Percentiles rank a stretch among this genome's conserved stretches.
These are phyloP conservation scores for Uria aalge DNA, from an alignment of 2,113 vertebrate species.

Conservation along the genomic window DNA sequence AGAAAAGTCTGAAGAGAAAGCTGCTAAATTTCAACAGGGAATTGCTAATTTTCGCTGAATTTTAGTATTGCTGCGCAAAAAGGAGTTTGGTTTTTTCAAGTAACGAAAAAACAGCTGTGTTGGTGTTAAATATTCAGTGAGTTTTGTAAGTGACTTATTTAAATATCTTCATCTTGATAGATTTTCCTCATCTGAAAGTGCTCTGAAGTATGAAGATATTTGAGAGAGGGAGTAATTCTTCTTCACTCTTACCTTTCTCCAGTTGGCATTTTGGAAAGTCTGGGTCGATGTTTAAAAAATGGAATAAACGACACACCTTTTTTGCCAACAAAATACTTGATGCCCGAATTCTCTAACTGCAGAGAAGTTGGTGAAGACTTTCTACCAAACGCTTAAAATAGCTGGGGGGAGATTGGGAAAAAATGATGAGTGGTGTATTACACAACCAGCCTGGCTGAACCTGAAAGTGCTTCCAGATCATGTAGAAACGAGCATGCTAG, in stretches of 20 bases:
- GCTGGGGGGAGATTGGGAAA: neutral
- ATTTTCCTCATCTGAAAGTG: neutral
- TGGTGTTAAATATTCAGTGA: conserved; percentile 42
- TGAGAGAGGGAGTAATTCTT: neutral
- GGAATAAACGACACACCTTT: neutral
- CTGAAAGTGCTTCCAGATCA: neutral
- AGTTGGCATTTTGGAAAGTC: neutral
- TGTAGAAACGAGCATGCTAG: rapidly evolving
- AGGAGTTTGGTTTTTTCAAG: neutral
- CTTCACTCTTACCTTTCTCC: neutral
- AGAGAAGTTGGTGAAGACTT: neutral
- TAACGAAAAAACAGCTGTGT: conserved; percentile 27
- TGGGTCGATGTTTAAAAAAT: neutral
- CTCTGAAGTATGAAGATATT: neutral
- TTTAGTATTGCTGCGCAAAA: neutral
- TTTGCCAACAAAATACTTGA: neutral
- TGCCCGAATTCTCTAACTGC: neutral
- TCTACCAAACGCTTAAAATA: conserved; percentile 26
- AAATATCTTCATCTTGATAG: neutral
- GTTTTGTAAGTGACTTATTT: conserved; percentile 3
- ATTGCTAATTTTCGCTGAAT: conserved; percentile 22
- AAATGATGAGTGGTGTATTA: neutral
- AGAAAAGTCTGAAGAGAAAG: neutral
- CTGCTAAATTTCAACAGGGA: neutral
- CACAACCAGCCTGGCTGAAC: neutral